A percentile compares a stretch with the other conserved stretches of the same genome.
These are phyloP conservation scores for Pogona vitticeps DNA, from an alignment of 2,113 vertebrate species.

Conservation along the genomic window DNA sequence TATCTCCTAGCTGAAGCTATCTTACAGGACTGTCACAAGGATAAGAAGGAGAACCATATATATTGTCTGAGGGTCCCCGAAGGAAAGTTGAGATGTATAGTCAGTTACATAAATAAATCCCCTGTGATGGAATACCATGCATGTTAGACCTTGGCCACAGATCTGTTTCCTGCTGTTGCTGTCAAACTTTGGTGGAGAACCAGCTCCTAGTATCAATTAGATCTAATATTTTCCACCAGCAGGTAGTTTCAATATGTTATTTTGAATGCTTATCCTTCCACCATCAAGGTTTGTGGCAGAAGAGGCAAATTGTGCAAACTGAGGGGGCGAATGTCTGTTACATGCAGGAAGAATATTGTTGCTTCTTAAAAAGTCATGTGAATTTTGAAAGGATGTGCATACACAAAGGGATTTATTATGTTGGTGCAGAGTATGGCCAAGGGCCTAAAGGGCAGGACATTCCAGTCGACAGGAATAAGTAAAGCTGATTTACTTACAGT, in stretches of 20 bases:
- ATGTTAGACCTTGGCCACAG: background rate
- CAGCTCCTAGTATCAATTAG: background rate
- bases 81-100: background rate
- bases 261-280: background rate
- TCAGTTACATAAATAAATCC: background rate
- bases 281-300: background rate
- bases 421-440: background rate
- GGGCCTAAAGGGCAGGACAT: background rate
- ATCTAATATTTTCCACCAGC: background rate
- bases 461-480: background rate
- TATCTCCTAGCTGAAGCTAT: background rate
- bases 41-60: background rate
- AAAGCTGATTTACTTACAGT: background rate
- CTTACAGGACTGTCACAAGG: background rate
- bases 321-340: background rate
- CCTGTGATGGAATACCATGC: background rate
- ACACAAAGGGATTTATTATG: background rate
- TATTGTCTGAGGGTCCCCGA: background rate
- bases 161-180: background rate
- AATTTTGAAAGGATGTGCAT: background rate
- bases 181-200: background rate
- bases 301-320: background rate
- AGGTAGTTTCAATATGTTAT: background rate
- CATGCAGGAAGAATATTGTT: background rate
- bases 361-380: background rate